Percentiles rank a stretch among this genome's conserved stretches.
phyloP scores from a whole-genome alignment of 2,797 vertebrate species.

The Periparus ater region DNA sequence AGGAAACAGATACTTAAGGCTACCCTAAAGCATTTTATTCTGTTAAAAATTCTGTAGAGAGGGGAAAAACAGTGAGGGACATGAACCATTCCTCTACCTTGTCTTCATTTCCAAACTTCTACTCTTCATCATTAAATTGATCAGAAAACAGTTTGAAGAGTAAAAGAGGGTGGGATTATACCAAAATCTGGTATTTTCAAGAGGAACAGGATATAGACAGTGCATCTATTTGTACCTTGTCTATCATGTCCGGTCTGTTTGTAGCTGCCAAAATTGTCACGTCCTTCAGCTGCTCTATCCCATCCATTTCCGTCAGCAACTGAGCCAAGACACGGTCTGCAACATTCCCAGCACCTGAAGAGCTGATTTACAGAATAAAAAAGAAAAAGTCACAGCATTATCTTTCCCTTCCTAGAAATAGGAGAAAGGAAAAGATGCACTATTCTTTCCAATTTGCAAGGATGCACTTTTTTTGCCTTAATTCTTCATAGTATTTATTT shows the following conservation, averaged over 20 bases:
- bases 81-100: neutral
- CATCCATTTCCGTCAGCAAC: constrained; percentile 96
- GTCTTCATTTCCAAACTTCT: neutral
- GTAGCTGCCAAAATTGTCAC: constrained; percentile 95
- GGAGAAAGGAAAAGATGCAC: neutral
- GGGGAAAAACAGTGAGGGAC: neutral
- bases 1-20: constrained; percentile 4
- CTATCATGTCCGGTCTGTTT: constrained; percentile 96
- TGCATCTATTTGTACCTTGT: constrained; percentile 84
- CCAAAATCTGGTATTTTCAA: neutral
- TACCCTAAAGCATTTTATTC: neutral
- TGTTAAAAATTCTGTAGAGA: neutral
- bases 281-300: constrained; percentile 90
- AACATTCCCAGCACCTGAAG: constrained; percentile 84
- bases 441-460: neutral
- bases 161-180: neutral
- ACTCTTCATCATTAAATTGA: neutral
- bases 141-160: neutral
- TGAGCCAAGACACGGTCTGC: constrained; percentile 94
- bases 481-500: neutral
- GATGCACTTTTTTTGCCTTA: neutral
- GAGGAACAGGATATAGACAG: neutral
- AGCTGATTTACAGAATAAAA: constrained; percentile 72
- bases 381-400: neutral
- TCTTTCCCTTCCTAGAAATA: neutral